Base-by-base conservation (phyloP, 2,797 vertebrate species). In the Sparus aurata region DNA sequence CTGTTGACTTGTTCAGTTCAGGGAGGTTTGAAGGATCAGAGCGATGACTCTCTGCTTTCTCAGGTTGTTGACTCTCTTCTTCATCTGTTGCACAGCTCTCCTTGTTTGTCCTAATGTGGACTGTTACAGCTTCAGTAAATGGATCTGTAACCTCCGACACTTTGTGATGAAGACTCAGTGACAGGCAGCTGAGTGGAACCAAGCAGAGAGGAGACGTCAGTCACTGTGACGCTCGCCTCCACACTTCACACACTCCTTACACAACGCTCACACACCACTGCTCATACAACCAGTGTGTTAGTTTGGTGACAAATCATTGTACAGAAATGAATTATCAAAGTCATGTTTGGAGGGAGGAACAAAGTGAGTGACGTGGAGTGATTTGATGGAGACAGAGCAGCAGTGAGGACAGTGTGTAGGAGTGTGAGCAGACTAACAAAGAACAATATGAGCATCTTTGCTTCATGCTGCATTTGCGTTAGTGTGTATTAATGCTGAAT, bases 181-280 rank as follows among this genome's bases (percentile, higher is more conserved):
- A 81, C 55, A 45, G 41, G 55, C 68, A 71, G 59, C 83, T 55
- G 63, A 79, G 82, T 59, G 69, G 68, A 77, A 79, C 60, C 72
- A 58, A 47, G 30, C 69, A 69, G 34, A 64, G n/a, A 60, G 45
- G 62, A 72, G 76, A 30, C 57, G 71, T 77, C 59, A 47, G 49
- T 71, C 82, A 67, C 30, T 59, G 47, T 73, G 65, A 55, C 34
- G 20, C 45, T 34, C 69, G 38, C 49, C 20, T 69, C 34, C 69
- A 69, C 71, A 61, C 38, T 43, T 55, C 53, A 57, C 53, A 27
- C 43, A 18, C 52, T 53, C 38, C 57, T 49, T 47, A 70, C 61
- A 59, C 57, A 20, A 46, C 49, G 30, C 30, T 30, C 30, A 30
- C 30, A 30, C 30, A 30, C 30, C 30, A 30, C 30, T 30, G 3